These are phyloP conservation scores for Drosophila limbata DNA, from an alignment of 2,888 invertebrate species.

Conservation along the genomic window DNA sequence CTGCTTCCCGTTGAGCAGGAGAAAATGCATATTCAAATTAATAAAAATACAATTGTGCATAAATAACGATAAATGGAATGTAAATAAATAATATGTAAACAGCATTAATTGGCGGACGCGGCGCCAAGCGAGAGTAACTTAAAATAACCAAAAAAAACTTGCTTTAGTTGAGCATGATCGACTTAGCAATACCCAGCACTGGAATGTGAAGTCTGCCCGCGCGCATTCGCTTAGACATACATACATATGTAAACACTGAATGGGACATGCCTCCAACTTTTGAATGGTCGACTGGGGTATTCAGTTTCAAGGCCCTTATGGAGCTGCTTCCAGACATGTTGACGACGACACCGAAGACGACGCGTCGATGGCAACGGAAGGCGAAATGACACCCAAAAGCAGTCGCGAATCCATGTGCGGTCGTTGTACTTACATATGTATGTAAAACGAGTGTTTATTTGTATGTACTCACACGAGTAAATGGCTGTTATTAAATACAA, in stretches of 20 bases:
- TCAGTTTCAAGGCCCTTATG: conserved; percentile 39
- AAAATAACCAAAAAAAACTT: conserved; percentile 1
- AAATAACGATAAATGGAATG: conserved; percentile 46
- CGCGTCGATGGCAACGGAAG: conserved; percentile 59
- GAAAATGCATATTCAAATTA: conserved; percentile 47
- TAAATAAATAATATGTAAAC: conserved; percentile 55
- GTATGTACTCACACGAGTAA: conserved; percentile 17
- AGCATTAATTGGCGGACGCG: conserved; percentile 28
- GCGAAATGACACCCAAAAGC: conserved; percentile 59
- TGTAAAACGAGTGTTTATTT: conserved; percentile 40
- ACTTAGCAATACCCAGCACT: not conserved
- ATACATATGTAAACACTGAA: conserved; percentile 6
- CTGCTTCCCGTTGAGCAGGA: conserved; percentile 4
- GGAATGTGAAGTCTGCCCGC: not conserved
- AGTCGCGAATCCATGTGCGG: conserved; percentile 28
- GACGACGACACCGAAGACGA: conserved; percentile 36
- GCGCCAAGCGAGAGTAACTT: conserved; percentile 15
- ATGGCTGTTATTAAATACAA: conserved; percentile 37
- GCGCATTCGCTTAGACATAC: conserved; percentile 5
- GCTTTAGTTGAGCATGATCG: not conserved
- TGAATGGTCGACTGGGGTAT: conserved; percentile 7
- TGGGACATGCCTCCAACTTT: conserved; percentile 1
- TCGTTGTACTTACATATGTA: conserved; percentile 20
- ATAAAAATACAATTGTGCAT: conserved; percentile 47
- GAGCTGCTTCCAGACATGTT: conserved; percentile 39